Evolutionary conservation across 1,140 invertebrate species (phyloP).

Genomic region (Tetramorium simillimum): DNA sequence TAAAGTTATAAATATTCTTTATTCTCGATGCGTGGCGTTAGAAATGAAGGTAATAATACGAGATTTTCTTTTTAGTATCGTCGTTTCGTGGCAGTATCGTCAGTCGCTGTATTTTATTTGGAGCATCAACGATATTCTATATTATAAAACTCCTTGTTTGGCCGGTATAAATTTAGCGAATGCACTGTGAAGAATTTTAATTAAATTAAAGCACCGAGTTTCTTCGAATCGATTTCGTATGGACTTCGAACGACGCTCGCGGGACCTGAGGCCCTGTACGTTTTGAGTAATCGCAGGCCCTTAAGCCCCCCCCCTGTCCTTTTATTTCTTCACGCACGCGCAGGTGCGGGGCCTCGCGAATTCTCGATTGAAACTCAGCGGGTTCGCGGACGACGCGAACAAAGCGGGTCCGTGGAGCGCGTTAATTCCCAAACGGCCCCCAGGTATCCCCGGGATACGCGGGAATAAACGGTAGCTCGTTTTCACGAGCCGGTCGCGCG

Average conservation of each 20-base stretch:
- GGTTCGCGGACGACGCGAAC: conserved; percentile 56
- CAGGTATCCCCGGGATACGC: conserved; percentile 44
- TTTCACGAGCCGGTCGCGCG: conserved; percentile 51
- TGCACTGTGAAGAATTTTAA: conserved; percentile 19
- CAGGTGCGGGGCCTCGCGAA: conserved; percentile 46
- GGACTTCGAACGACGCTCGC: conserved; percentile 1
- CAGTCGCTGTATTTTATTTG: conserved; percentile 15
- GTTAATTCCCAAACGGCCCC: conserved; percentile 47
- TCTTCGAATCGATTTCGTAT: conserved; percentile 39
- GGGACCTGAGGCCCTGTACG: background rate
- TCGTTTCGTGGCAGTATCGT: background rate
- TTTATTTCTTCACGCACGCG: conserved; percentile 35
- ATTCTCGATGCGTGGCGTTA: background rate
- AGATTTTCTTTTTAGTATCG: background rate
- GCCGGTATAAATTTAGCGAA: background rate
- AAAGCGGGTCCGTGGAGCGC: conserved; percentile 31
- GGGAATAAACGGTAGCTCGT: conserved; percentile 68
- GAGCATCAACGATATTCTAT: background rate
- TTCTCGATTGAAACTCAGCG: conserved; percentile 58
- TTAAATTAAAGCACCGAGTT: conserved; percentile 12
- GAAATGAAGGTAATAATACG: background rate
- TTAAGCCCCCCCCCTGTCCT: conserved; percentile 5
- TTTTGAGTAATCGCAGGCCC: conserved; percentile 47
- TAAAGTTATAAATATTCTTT: background rate
- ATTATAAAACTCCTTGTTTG: background rate